Conservation (phyloP, 2,113 vertebrate genomes). For the Larimichthys crocea region DNA sequence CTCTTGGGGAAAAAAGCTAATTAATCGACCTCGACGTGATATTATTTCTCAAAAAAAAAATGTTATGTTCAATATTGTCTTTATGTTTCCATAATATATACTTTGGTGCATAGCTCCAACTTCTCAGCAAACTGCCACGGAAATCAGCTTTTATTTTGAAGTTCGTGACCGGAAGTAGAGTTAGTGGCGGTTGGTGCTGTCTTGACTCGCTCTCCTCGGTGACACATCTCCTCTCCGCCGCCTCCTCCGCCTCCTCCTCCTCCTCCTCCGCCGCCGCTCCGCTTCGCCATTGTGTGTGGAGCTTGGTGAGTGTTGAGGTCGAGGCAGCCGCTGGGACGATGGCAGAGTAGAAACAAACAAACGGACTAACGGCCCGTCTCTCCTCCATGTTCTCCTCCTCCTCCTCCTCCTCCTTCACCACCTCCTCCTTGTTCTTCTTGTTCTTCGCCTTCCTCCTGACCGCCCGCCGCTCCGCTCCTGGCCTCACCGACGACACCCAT, state of each 20-base stretch:
- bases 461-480: constrained; percentile 14
- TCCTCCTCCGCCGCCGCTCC: not conserved
- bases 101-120: no score
- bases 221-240: constrained; percentile 28
- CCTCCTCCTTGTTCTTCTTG: not conserved
- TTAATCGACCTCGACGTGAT: no score
- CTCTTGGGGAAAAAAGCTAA: no score
- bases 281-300: constrained; percentile 44
- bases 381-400: constrained; percentile 16
- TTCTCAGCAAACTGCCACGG: not conserved
- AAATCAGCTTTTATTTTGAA: constrained; percentile 30
- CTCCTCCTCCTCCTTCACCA: not conserved
- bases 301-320: not conserved
- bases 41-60: no score
- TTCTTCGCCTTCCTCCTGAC: not conserved
- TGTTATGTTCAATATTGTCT: no score
- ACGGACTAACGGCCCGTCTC: constrained; percentile 20
- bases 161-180: not conserved
- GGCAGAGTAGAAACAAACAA: constrained; percentile 5
- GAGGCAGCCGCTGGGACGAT: constrained; percentile 5
- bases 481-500: constrained; percentile 36
- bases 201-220: not conserved
- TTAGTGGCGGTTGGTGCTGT: not conserved
- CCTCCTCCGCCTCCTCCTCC: not conserved
- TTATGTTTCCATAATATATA: no score